phyloP scores from a whole-genome alignment of 2,888 invertebrate genomes.

The Mactromeris polynyma region DNA sequence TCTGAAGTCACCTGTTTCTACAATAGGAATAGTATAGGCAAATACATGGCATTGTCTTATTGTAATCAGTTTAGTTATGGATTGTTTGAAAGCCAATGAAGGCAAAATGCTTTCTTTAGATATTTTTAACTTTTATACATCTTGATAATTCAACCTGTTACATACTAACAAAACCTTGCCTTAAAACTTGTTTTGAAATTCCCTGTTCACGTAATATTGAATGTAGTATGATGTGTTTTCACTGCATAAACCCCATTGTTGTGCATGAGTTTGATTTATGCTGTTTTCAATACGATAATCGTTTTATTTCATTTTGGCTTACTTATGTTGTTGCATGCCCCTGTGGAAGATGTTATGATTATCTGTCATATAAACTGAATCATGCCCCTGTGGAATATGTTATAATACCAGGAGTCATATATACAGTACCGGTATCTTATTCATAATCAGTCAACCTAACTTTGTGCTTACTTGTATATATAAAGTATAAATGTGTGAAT shows the following conservation, averaged over 20 bases:
- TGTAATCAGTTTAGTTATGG: too few species aligned
- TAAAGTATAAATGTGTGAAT: background rate
- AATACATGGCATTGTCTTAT: too few species aligned
- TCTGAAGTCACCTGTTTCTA: too few species aligned
- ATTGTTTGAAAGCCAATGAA: too few species aligned
- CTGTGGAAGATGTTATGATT: background rate
- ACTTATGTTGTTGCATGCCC: slow-evolving; percentile 6
- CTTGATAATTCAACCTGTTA: too few species aligned
- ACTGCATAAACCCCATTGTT: background rate
- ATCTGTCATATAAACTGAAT: background rate
- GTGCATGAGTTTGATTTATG: slow-evolving; percentile 1
- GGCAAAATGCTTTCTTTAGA: too few species aligned
- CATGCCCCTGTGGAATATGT: background rate
- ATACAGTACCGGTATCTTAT: background rate
- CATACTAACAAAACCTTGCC: too few species aligned
- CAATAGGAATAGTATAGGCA: too few species aligned
- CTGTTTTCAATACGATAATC: background rate
- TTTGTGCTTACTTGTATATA: background rate
- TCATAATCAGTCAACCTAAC: background rate
- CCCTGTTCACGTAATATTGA: too few species aligned
- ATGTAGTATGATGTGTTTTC: background rate
- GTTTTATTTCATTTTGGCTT: background rate
- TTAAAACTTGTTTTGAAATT: too few species aligned
- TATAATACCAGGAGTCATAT: background rate
- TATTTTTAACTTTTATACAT: too few species aligned